Conservation (phyloP, 1,140 invertebrate species). For the Odontomachus brunneus region DNA sequence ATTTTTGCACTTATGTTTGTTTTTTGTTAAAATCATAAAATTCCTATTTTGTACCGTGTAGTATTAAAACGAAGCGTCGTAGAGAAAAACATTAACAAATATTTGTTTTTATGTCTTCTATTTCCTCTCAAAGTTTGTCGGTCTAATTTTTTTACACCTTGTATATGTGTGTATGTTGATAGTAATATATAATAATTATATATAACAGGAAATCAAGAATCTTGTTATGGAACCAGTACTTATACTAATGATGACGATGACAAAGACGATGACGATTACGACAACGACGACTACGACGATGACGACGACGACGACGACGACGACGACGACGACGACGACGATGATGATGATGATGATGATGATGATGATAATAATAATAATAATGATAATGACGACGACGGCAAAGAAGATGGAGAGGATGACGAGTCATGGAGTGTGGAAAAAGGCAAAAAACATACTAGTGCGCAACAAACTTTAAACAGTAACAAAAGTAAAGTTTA, state of each 20-base stretch:
- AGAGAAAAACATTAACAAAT: no score
- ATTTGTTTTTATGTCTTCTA: no score
- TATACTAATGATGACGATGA: conserved; percentile 87
- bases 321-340: conserved; percentile 84
- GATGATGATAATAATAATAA: conserved; percentile 78
- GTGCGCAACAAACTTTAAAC: conserved; percentile 4
- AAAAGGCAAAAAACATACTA: conserved; percentile 54
- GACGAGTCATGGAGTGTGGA: conserved; percentile 54
- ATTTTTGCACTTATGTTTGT: no score
- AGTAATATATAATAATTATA: no score
- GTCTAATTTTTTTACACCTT: no score
- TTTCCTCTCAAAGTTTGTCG: no score
- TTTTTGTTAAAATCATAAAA: no score
- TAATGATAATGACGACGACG: conserved; percentile 71
- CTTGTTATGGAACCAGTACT: conserved; percentile 82
- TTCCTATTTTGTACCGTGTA: no score
- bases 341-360: conserved; percentile 84
- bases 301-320: conserved; percentile 85
- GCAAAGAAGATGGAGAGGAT: conserved; percentile 54
- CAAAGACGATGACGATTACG: conserved; percentile 85
- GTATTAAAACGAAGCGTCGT: no score
- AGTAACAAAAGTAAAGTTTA: conserved; percentile 49
- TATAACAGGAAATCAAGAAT: conserved; percentile 76
- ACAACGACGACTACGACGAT: conserved; percentile 85
- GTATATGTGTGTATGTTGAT: no score